Conservation (phyloP, 2,797 vertebrate species). For the Atherinosoma microstoma region DNA sequence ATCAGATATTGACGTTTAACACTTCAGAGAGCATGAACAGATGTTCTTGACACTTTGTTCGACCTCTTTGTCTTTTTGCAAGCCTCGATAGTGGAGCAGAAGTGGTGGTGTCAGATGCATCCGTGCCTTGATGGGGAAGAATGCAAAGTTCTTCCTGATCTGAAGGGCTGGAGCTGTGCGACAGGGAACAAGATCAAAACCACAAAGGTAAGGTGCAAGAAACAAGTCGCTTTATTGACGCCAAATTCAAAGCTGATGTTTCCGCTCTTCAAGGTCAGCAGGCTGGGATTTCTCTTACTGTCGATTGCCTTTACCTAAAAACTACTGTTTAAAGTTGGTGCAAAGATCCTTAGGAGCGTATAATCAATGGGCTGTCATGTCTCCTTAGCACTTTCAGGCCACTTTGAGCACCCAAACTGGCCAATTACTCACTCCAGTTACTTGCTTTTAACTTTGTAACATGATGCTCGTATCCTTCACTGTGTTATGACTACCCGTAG, state of each 20-base stretch:
- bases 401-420: conserved; percentile 75
- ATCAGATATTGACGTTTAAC: neutral
- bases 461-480: conserved; percentile 78
- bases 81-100: conserved; percentile 98
- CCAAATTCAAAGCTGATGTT: conserved; percentile 32
- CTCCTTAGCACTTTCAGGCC: conserved; percentile 79
- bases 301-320: conserved; percentile 52
- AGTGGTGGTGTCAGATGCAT: conserved; percentile 99
- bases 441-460: conserved; percentile 84
- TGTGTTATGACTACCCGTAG: conserved; percentile 81
- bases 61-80: conserved; percentile 34
- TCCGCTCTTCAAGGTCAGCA: conserved; percentile 61
- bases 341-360: conserved; percentile 33
- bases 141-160: conserved; percentile 98
- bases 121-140: conserved; percentile 98
- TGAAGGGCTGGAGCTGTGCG: conserved; percentile 98
- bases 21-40: neutral
- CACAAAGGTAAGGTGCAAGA: conserved; percentile 87
- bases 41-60: conserved; percentile 1
- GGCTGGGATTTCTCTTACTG: conserved; percentile 41
- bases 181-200: conserved; percentile 99
- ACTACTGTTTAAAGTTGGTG: conserved; percentile 56
- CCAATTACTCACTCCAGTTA: conserved; percentile 82
- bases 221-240: neutral
- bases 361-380: conserved; percentile 76